phyloP scores from a whole-genome alignment of 1,140 invertebrate genomes.

The Trichonephila clavata region DNA sequence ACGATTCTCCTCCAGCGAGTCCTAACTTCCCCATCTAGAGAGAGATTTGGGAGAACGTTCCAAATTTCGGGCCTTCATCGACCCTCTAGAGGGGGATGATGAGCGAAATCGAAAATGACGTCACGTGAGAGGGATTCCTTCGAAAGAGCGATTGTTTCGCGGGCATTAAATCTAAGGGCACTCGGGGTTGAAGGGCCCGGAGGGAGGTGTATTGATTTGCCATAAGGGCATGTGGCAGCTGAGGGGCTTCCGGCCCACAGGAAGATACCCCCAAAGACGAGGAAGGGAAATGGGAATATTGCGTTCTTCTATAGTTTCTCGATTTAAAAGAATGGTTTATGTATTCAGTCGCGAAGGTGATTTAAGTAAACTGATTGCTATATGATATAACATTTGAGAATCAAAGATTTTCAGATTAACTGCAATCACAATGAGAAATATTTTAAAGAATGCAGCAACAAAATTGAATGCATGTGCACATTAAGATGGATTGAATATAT shows the following conservation, averaged over 20 bases:
- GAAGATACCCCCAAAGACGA: not conserved
- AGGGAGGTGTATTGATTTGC: slow-evolving; percentile 20
- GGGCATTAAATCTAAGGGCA: slow-evolving; percentile 26
- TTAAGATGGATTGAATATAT: too few relatives aligned
- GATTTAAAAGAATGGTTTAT: not conserved
- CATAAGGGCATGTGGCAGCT: not conserved
- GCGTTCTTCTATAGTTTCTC: slow-evolving; percentile 2
- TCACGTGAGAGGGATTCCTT: slow-evolving; percentile 23
- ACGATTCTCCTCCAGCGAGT: slow-evolving; percentile 27
- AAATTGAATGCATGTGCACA: too few relatives aligned
- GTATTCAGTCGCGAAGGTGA: too few relatives aligned
- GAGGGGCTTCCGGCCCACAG: not conserved
- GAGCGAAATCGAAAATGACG: slow-evolving; percentile 59
- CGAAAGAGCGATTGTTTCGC: slow-evolving; percentile 52
- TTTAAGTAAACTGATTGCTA: too few relatives aligned
- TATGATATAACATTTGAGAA: too few relatives aligned
- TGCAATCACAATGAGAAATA: too few relatives aligned
- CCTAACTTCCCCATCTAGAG: not conserved
- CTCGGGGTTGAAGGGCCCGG: not conserved
- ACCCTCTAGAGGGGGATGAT: slow-evolving; percentile 13
- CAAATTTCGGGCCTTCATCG: slow-evolving; percentile 24
- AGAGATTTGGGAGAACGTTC: not conserved
- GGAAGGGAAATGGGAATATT: not conserved
- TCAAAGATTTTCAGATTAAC: too few relatives aligned
- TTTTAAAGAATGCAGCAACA: too few relatives aligned